A percentile compares a stretch with the other conserved stretches of the same genome.
Conservation (phyloP, 1,140 invertebrate species). For the Nephotettix cincticeps region DNA sequence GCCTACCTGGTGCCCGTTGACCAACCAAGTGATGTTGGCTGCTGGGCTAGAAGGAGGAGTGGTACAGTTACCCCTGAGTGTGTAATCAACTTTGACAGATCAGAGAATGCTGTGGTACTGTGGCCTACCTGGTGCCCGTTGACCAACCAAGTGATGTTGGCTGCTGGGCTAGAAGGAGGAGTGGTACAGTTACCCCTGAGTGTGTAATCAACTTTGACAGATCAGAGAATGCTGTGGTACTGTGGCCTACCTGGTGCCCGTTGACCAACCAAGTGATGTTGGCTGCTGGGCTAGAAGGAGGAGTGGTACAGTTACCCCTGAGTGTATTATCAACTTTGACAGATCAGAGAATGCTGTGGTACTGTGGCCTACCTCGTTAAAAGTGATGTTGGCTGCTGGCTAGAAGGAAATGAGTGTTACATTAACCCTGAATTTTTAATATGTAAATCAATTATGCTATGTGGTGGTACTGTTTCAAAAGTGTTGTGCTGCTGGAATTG, state of each 20-base stretch:
- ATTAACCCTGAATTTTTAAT: no score
- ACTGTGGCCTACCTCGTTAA: no score
- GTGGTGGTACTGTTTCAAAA: no score
- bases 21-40: conserved; percentile 67
- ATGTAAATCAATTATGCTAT: no score
- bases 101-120: no score
- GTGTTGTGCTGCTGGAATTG: no score
- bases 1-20: conserved; percentile 67
- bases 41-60: conserved; percentile 60
- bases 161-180: conserved; percentile 59
- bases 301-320: conserved; percentile 60
- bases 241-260: conserved; percentile 63
- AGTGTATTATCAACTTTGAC: conserved; percentile 69
- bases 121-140: conserved; percentile 67
- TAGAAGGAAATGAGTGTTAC: no score
- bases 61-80: conserved; percentile 62
- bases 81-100: no score
- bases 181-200: conserved; percentile 63
- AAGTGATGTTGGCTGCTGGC: no score
- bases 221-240: no score
- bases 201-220: no score
- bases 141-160: conserved; percentile 68
- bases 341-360: no score
- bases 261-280: conserved; percentile 71
- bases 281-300: conserved; percentile 60